Conservation (phyloP, 2,797 vertebrate species). For the Sebastes hubbsi region DNA sequence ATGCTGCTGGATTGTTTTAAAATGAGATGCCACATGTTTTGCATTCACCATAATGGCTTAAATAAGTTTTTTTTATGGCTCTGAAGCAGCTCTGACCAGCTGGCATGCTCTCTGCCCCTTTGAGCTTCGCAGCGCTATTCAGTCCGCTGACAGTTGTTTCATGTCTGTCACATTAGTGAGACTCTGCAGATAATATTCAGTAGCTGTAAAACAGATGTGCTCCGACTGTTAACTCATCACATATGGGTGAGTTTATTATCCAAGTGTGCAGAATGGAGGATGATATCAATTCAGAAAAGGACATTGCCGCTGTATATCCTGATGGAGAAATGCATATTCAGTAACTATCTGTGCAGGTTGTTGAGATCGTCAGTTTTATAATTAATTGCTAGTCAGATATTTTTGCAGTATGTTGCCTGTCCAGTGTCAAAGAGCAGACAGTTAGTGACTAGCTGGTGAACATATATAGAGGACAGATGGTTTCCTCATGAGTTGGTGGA, state of each 20-base stretch:
- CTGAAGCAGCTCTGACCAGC: slow-evolving; percentile 37
- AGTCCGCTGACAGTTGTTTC: slow-evolving; percentile 43
- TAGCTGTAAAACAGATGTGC: slow-evolving; percentile 55
- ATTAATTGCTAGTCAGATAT: not conserved
- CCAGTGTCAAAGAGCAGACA: not conserved
- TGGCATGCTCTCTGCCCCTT: slow-evolving; percentile 34
- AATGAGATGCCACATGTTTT: slow-evolving; percentile 34
- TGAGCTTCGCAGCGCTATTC: slow-evolving; percentile 6
- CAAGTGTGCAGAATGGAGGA: not conserved
- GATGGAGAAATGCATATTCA: slow-evolving; percentile 7
- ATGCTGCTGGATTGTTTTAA: not conserved
- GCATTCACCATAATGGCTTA: slow-evolving; percentile 10
- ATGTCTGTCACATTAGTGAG: slow-evolving; percentile 36
- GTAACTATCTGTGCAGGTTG: not conserved
- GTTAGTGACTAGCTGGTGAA: not conserved
- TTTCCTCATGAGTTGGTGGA: not conserved
- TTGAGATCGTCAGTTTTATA: not conserved
- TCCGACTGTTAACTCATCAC: slow-evolving; percentile 29
- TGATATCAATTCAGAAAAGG: not conserved
- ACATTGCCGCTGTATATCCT: not conserved
- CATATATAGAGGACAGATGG: not conserved
- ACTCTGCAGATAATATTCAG: slow-evolving; percentile 38
- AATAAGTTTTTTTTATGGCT: slow-evolving; percentile 19
- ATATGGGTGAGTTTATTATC: slow-evolving; percentile 19
- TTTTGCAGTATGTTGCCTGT: not conserved